Conservation (phyloP, 2,797 vertebrate species). For the Halcyon badia region DNA sequence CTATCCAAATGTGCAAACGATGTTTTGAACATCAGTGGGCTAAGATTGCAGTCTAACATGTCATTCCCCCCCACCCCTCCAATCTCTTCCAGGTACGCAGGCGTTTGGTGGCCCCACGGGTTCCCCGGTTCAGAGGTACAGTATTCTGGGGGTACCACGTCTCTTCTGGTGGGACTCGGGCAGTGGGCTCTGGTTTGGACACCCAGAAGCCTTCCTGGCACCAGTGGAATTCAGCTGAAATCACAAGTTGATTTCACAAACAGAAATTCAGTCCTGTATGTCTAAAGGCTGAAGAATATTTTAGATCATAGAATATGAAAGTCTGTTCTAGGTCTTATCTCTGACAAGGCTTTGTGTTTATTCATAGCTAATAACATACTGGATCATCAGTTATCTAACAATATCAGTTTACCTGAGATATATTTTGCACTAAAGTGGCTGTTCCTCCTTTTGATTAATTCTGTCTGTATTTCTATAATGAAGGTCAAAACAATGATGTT, state of each 20-base stretch:
- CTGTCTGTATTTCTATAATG: fast-evolving
- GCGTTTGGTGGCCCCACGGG: constrained; percentile 79
- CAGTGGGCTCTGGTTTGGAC: not conserved
- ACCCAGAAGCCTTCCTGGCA: not conserved
- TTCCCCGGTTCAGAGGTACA: constrained; percentile 90
- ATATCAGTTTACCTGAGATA: not conserved
- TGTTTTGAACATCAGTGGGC: not conserved
- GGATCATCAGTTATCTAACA: not conserved
- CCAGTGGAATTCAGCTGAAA: not conserved
- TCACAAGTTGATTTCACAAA: not conserved
- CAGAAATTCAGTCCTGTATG: not conserved
- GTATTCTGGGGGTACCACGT: not conserved
- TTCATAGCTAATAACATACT: not conserved
- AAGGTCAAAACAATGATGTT: fast-evolving
- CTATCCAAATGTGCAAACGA: not conserved
- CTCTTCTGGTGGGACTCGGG: not conserved
- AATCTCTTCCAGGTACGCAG: constrained; percentile 83
- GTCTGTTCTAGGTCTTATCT: not conserved
- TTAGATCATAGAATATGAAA: not conserved
- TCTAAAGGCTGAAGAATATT: not conserved
- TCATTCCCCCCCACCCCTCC: not conserved
- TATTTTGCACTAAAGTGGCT: not conserved
- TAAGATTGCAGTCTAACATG: constrained; percentile 22
- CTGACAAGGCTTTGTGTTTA: not conserved
- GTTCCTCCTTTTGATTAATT: not conserved